Base-by-base conservation (phyloP, 2,888 invertebrate genomes). In the Stenotaenia linearis region DNA sequence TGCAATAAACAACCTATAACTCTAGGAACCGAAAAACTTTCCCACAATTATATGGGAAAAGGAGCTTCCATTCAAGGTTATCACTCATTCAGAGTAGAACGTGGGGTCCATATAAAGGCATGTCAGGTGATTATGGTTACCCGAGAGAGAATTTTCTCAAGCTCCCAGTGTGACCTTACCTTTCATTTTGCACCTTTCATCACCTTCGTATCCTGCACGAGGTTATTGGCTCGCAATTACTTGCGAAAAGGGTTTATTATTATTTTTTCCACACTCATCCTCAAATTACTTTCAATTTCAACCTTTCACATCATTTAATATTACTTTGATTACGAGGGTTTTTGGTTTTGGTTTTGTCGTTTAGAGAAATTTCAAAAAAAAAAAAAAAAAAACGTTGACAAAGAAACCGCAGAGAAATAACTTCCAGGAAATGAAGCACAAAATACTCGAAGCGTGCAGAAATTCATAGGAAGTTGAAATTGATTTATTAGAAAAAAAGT, bases 131-230 rank as follows among this genome's bases (percentile, higher is more conserved):
- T 69, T 69, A 69, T 69, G 69, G 69, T 69, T 28, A 69, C 69
- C 25, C 25, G 69, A 12, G 28, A 23, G 56, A 69, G 69, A 69
- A 25, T 69, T 69, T 69, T 69, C 69, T 69, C 69, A 69, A 69
- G 69, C 69, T 69, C 69, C n/a, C n/a, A 69, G 25, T 69, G 69
- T 69, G 69, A 69, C 69, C 69, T 69, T 69, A 69, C 69, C 28
- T 69, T 50, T 69, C 69, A 28, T 69, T 28, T 69, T 69, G n/a
- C 69, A 69, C 69, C 69, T 69, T 28, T 69, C 28, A 28, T 69
- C 69, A 69, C 28, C 28, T 69, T 69, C 69, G 25, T 12, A 69
- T 69, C 69, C 69, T 69, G 69, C 25, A 69, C 1, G 69, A 69
- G 69, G 69, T 69, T 69, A 69, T 69, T 69, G 15, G 69, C 69